These are phyloP conservation scores for Cyanoliseus patagonus DNA, from an alignment of 2,113 vertebrate genomes.

Conservation along the genomic window DNA sequence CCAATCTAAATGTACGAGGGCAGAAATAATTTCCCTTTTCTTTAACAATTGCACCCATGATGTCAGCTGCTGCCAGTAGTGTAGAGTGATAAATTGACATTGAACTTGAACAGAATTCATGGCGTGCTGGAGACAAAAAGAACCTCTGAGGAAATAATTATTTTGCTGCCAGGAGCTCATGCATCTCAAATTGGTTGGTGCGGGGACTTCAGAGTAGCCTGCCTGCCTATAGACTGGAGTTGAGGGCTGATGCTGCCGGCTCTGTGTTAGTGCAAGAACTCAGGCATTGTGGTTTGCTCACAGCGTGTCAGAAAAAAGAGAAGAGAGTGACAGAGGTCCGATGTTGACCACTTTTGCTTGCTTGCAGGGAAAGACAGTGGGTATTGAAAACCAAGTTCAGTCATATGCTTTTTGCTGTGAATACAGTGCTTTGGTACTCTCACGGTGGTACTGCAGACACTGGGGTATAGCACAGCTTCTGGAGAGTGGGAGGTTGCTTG, in stretches of 20 bases:
- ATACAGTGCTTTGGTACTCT: background rate
- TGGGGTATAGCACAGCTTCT: background rate
- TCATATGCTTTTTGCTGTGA: background rate
- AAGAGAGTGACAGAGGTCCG: slow-evolving; percentile 12
- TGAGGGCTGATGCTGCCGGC: slow-evolving; percentile 9
- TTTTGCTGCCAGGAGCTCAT: slow-evolving; percentile 71
- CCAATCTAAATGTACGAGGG: slow-evolving; percentile 39
- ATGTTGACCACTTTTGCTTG: slow-evolving; percentile 5
- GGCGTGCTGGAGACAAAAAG: slow-evolving; percentile 26
- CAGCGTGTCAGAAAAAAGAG: slow-evolving; percentile 28
- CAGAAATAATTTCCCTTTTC: slow-evolving; percentile 62
- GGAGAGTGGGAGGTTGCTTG: background rate
- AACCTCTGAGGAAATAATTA: slow-evolving; percentile 69
- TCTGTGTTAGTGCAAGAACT: slow-evolving; percentile 13
- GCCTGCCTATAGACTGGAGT: slow-evolving; percentile 6
- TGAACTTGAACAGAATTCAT: slow-evolving; percentile 67
- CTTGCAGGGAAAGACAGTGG: background rate
- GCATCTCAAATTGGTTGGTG: slow-evolving; percentile 68
- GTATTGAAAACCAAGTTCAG: background rate
- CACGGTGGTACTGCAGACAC: background rate
- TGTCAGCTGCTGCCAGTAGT: slow-evolving; percentile 50
- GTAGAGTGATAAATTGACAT: slow-evolving; percentile 59
- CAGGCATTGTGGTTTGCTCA: slow-evolving; percentile 25
- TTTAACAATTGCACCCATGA: slow-evolving; percentile 52
- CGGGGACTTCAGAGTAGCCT: background rate